Conservation (phyloP, 2,797 vertebrate genomes). For the Melanotaenia nigrans region DNA sequence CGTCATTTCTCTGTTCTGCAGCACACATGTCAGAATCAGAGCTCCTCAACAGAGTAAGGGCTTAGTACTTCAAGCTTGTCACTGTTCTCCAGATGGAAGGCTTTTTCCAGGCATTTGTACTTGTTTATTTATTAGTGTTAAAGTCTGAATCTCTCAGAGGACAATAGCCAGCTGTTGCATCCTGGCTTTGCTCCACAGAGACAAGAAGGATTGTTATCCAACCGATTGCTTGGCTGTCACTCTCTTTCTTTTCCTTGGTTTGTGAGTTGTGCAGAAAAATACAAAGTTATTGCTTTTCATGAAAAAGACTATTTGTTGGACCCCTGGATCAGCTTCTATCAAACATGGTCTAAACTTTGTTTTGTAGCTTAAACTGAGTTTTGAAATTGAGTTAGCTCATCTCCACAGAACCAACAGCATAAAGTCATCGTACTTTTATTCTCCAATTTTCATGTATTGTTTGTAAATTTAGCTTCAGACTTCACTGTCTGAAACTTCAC, state of each 20-base stretch:
- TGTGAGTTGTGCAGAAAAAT: constrained; percentile 38
- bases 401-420: not conserved
- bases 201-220: constrained; percentile 67
- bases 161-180: constrained; percentile 81
- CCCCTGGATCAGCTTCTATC: constrained; percentile 17
- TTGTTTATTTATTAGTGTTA: constrained; percentile 81
- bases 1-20: constrained; percentile 62
- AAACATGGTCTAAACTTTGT: not conserved
- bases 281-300: constrained; percentile 12
- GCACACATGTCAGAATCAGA: constrained; percentile 69
- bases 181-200: constrained; percentile 75
- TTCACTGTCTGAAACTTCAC: constrained; percentile 6
- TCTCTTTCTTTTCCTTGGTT: constrained; percentile 33
- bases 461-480: constrained; percentile 1
- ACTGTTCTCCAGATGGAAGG: constrained; percentile 81
- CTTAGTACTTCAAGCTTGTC: constrained; percentile 78
- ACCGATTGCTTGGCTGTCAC: constrained; percentile 69
- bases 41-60: constrained; percentile 63
- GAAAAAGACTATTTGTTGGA: constrained; percentile 7
- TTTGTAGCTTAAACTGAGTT: constrained; percentile 3
- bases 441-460: not conserved
- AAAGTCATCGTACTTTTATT: constrained; percentile 9
- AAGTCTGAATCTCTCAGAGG: constrained; percentile 78
- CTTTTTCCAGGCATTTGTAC: constrained; percentile 65
- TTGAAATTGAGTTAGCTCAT: not conserved